Evolutionary conservation across 1,140 invertebrate species (phyloP).

Genomic region (Hycleus phaleratus): DNA sequence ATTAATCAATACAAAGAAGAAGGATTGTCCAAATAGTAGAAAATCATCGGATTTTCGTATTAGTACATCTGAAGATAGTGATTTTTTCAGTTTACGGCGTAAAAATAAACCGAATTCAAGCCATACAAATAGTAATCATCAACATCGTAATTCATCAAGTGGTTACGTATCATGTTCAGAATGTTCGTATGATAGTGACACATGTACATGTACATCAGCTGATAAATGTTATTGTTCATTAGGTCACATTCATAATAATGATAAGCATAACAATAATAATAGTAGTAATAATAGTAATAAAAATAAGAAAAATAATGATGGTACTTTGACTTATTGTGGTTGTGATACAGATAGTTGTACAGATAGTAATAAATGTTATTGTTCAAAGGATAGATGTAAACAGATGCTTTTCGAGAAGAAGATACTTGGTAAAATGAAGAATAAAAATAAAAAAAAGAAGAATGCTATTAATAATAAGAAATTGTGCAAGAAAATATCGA

Average conservation of each 20-base stretch:
- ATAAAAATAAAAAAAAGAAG: no score
- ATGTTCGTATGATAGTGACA: slow-evolving; percentile 73
- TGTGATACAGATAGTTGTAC: slow-evolving; percentile 82
- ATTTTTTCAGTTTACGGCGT: slow-evolving; percentile 49
- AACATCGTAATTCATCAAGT: slow-evolving; percentile 60
- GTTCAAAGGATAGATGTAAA: slow-evolving; percentile 41
- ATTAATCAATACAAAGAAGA: slow-evolving; percentile 17
- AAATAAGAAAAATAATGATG: slow-evolving; percentile 64
- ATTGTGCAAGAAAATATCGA: slow-evolving; percentile 35
- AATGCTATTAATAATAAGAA: slow-evolving; percentile 28
- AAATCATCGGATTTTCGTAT: slow-evolving; percentile 43
- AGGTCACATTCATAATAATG: slow-evolving; percentile 21
- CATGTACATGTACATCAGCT: slow-evolving; percentile 63
- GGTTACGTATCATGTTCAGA: slow-evolving; percentile 79
- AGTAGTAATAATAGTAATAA: slow-evolving; percentile 26
- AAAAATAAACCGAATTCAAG: slow-evolving; percentile 3
- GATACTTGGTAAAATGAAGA: no score
- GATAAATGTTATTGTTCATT: slow-evolving; percentile 71
- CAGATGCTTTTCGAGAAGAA: no score
- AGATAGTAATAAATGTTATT: slow-evolving; percentile 85
- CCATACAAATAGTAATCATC: slow-evolving; percentile 35
- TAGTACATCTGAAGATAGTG: slow-evolving; percentile 60
- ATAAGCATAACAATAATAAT: slow-evolving; percentile 26
- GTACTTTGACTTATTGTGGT: slow-evolving; percentile 49
- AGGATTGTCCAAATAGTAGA: slow-evolving; percentile 38